Base-by-base conservation (phyloP, 2,888 invertebrate species). In the Campoplex capitator region DNA sequence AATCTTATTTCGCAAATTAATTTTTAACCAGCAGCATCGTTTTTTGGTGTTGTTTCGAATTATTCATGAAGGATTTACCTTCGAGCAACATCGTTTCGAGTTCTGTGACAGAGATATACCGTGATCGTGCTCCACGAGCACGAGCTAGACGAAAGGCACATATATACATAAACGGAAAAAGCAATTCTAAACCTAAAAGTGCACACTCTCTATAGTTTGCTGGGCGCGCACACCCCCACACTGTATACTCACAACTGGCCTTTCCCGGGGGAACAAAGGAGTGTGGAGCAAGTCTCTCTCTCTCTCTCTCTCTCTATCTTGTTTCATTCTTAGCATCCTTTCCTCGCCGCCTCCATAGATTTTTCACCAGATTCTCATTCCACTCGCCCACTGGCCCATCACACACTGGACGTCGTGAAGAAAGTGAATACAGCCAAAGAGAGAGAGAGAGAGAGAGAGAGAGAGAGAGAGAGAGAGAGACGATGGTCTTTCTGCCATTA, bases 181-280 rank as follows among this genome's bases (percentile, higher is more conserved):
- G 77, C 35, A 65, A 51, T 67, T 67, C 35, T 35, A 51, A 77
- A 32, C 35, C 11, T 77, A 45, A 45, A 74, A 80, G 58, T 71
- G 58, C 62, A 56, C 70, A 71, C 45, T 32, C 32, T 62, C 62
- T 62, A 32, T 62, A 62, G 16, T 62, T 76, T 70, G 70, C 16
- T 32, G 70, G 45, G 58, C 73, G 71, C 56, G 62, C 42, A 54
- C 28, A 48, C 58, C 80, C 38, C 38, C 38, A 3, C 38, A 38
- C 38, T 3, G 4, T 38, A 67, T 56, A 71, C 48, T 83, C 58
- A 65, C 76, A 74, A 76, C 68, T 56, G 83, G 73, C 76, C 75
- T 84, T 79, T 86, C 68, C 86, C 83, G 83, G 76, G 83, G 83
- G 86, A 84, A 84, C 83, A 86, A 86, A 84, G 77, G 45, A 48